Evolutionary conservation across 2,797 vertebrate species (phyloP).

Genomic region (Pseudopleuronectes americanus): DNA sequence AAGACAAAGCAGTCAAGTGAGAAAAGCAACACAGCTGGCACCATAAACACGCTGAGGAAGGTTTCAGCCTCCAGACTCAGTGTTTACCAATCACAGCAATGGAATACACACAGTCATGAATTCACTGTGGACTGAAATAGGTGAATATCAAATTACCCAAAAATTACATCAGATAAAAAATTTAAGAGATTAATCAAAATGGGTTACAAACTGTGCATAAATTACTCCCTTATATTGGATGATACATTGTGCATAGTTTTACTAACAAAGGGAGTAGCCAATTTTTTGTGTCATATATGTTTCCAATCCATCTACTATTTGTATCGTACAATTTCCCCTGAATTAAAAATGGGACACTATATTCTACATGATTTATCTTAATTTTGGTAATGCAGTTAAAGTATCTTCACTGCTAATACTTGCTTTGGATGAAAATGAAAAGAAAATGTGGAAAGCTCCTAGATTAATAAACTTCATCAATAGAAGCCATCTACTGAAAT

Average conservation of each 20-base stretch:
- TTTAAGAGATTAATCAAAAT: neutral
- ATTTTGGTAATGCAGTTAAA: neutral
- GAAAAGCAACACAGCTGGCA: conserved; percentile 70
- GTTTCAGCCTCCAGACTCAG: conserved; percentile 38
- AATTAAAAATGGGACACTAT: neutral
- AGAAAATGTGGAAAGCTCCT: conserved; percentile 2
- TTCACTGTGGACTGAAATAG: conserved; percentile 10
- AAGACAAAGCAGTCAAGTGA: conserved; percentile 77
- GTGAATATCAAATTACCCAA: neutral
- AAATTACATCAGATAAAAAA: neutral
- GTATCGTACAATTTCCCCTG: no score
- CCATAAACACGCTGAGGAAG: conserved; percentile 63
- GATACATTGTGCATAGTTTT: no score
- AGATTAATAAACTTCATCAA: conserved; percentile 38
- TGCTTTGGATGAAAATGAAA: neutral
- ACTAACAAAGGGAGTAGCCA: neutral
- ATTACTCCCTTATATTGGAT: neutral
- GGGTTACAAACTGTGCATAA: neutral
- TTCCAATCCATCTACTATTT: no score
- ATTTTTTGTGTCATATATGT: neutral
- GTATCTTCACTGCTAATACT: neutral
- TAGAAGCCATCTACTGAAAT: conserved; percentile 35
- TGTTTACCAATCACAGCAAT: conserved; percentile 41
- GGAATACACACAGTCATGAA: conserved; percentile 18
- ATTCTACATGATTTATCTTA: neutral